Conservation (phyloP, 2,113 vertebrate species). For the Alethe diademata region DNA sequence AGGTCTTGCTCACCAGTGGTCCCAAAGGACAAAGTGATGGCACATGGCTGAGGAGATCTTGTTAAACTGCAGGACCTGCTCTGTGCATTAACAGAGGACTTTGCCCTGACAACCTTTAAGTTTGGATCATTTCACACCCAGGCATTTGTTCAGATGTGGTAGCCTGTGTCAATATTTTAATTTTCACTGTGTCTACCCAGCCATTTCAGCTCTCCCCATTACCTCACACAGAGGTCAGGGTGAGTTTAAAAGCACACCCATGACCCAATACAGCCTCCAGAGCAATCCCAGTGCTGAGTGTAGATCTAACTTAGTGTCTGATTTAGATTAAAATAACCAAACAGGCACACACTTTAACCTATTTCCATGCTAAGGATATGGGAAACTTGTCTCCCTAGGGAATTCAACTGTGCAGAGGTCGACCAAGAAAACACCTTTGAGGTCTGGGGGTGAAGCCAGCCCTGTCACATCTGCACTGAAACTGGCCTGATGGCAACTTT, state of each 20-base stretch:
- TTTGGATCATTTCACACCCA: neutral
- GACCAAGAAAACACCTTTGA: neutral
- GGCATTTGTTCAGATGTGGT: neutral
- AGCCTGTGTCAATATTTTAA: neutral
- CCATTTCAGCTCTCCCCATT: neutral
- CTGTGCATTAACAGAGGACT: neutral
- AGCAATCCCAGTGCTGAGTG: neutral
- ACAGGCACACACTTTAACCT: neutral
- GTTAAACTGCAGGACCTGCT: neutral
- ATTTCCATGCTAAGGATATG: neutral
- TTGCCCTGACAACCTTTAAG: neutral
- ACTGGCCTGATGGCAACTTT: fast-evolving
- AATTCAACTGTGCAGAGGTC: neutral
- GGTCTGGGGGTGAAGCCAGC: neutral
- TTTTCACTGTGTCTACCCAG: neutral
- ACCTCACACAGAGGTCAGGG: neutral
- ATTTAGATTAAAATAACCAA: neutral
- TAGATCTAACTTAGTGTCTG: neutral
- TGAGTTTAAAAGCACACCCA: neutral
- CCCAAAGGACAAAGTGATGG: neutral
- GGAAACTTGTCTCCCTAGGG: neutral
- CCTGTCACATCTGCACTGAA: neutral
- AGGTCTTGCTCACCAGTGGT: neutral
- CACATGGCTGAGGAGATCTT: neutral
- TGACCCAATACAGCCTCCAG: neutral